Evolutionary conservation across 2,797 vertebrate species (phyloP).

Genomic region (Anableps anableps): DNA sequence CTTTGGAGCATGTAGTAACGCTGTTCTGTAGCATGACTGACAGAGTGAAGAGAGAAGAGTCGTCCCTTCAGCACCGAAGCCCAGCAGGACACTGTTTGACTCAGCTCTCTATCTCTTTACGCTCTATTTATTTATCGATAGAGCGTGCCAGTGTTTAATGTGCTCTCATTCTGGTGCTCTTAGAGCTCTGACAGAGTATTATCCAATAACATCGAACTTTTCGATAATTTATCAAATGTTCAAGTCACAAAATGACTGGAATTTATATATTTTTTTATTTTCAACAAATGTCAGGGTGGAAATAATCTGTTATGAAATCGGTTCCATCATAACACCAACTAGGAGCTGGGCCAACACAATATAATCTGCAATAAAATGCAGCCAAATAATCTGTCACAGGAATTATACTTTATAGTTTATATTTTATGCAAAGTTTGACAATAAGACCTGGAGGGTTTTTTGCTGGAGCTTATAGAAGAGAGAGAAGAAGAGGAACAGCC

Average conservation of each 20-base stretch:
- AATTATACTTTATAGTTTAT: too few species aligned
- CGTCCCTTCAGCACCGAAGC: conserved; percentile 5
- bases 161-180: not conserved
- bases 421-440: too few species aligned
- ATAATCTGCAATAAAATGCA: too few species aligned
- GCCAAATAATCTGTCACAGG: too few species aligned
- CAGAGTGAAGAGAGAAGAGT: not conserved
- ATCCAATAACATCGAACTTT: not conserved
- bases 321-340: too few species aligned
- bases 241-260: not conserved
- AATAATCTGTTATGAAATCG: too few species aligned
- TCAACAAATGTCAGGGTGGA: too few species aligned
- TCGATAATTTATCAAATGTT: not conserved
- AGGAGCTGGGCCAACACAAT: too few species aligned
- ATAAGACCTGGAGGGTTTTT: too few species aligned
- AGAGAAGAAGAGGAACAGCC: too few species aligned
- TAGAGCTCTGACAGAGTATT: not conserved
- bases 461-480: too few species aligned
- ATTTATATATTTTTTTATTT: not conserved
- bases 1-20: not conserved
- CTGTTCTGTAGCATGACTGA: not conserved
- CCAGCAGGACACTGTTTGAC: not conserved
- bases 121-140: conserved; percentile 37
- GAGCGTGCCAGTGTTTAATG: conserved; percentile 16
- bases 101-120: not conserved